Conservation (phyloP, 1,140 invertebrate species). For the Drosophila melanogaster region Release_6_plus_ISO1_MT NT_033779.5:8675001-8675500, state of each 20-base stretch:
- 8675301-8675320: slow-evolving; percentile 60
- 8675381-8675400: not conserved
- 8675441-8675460: slow-evolving; percentile 29
- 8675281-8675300: slow-evolving; percentile 68
- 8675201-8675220: slow-evolving; percentile 64
- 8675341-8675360: slow-evolving; percentile 64
- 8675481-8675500: slow-evolving; percentile 1
- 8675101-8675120: slow-evolving; percentile 82
- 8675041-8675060: slow-evolving; percentile 77
- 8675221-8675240: slow-evolving; percentile 56
- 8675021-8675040: slow-evolving; percentile 79
- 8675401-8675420: slow-evolving; percentile 24
- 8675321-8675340: slow-evolving; percentile 76
- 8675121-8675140: slow-evolving; percentile 81
- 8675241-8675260: slow-evolving; percentile 66
- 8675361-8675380: slow-evolving; percentile 32
- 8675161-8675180: slow-evolving; percentile 62
- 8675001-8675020: slow-evolving; percentile 50
- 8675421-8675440: slow-evolving; percentile 15
- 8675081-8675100: slow-evolving; percentile 77
- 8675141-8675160: slow-evolving; percentile 61
- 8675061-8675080: slow-evolving; percentile 49
- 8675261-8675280: slow-evolving; percentile 70
- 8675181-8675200: slow-evolving; percentile 67
- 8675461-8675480: slow-evolving; percentile 27